A percentile compares a stretch with the other conserved stretches of the same genome.
phyloP scores from a whole-genome alignment of 2,888 invertebrate species.

The Meteorus cinctellus region DNA sequence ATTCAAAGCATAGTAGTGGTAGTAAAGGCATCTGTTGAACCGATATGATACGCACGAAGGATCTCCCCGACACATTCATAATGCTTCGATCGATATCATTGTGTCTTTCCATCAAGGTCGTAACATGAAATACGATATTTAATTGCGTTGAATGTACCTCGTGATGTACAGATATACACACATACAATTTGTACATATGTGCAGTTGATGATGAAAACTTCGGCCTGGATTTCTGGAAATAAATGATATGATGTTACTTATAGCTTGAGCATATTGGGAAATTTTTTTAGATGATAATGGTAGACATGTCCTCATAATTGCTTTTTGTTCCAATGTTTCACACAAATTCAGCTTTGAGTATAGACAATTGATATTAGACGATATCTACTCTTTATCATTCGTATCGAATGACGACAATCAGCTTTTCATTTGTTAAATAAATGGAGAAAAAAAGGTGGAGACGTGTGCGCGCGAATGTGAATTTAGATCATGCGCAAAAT shows the following conservation, averaged over 20 bases:
- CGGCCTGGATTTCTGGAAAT: conserved; percentile 9
- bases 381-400: not conserved
- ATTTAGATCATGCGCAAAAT: not conserved
- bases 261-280: not conserved
- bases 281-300: not conserved
- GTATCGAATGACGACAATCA: not conserved
- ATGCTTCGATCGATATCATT: conserved; percentile 31
- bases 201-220: conserved; percentile 17
- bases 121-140: conserved; percentile 35
- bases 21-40: not conserved
- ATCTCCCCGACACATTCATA: not conserved
- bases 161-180: conserved; percentile 5
- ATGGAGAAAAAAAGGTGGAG: not conserved
- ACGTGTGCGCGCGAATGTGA: not conserved
- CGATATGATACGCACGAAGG: conserved; percentile 20
- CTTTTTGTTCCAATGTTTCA: not conserved
- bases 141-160: not conserved
- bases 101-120: conserved; percentile 40
- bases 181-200: not conserved
- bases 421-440: not conserved
- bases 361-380: not conserved
- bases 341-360: not conserved
- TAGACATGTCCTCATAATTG: not conserved
- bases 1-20: not conserved
- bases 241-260: not conserved